These are phyloP conservation scores for Cephus nigrinus DNA, from an alignment of 2,888 invertebrate genomes.

Conservation along the genomic window DNA sequence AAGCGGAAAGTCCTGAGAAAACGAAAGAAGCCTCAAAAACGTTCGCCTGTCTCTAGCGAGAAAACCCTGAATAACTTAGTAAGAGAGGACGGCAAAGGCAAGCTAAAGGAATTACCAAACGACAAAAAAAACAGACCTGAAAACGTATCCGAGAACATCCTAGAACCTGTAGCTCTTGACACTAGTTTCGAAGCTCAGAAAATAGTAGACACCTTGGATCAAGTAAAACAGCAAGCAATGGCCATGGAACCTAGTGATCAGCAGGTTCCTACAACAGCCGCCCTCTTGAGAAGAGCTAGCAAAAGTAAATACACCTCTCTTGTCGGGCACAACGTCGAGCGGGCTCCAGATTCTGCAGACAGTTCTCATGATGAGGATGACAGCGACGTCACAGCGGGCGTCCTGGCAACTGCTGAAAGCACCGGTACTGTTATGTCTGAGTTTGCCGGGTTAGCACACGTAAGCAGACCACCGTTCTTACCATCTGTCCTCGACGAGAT, in stretches of 20 bases:
- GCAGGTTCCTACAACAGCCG: conserved; percentile 49
- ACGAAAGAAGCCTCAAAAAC: conserved; percentile 71
- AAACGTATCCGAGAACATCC: conserved; percentile 33
- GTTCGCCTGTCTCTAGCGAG: conserved; percentile 40
- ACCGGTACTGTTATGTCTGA: conserved; percentile 66
- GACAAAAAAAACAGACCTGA: conserved; percentile 35
- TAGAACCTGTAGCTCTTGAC: conserved; percentile 30
- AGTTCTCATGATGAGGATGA: conserved; percentile 63
- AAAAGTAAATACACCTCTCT: conserved; percentile 52
- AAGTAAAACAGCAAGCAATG: conserved; percentile 56
- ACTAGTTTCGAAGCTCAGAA: conserved; percentile 32
- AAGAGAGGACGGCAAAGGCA: conserved; percentile 39
- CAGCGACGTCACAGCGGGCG: conserved; percentile 50
- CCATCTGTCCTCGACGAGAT: conserved; percentile 60
- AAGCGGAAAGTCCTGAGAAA: conserved; percentile 75
- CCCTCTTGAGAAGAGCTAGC: conserved; percentile 44
- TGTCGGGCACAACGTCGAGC: conserved; percentile 44
- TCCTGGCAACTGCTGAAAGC: conserved; percentile 51
- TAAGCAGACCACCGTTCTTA: conserved; percentile 54
- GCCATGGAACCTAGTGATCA: conserved; percentile 54
- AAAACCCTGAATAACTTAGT: conserved; percentile 42
- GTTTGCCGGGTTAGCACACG: conserved; percentile 65
- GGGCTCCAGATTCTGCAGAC: conserved; percentile 56
- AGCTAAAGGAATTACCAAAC: conserved; percentile 39
- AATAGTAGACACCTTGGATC: conserved; percentile 51